Base-by-base conservation (phyloP, 1,140 invertebrate species). In the Bemisia tabaci region DNA sequence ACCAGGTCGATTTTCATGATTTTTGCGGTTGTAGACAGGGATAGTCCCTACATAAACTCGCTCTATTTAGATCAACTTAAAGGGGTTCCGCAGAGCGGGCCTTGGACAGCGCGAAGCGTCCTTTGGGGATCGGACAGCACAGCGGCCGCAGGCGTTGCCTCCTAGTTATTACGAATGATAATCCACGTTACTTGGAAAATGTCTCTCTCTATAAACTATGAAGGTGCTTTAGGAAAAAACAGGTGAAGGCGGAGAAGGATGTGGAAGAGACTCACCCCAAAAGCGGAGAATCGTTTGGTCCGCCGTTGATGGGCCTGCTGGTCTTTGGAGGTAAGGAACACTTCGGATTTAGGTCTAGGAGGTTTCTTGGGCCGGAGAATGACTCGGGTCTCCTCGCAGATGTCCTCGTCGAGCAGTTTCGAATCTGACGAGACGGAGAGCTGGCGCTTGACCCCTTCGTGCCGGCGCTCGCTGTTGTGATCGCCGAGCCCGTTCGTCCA, bases 391-490 rank as follows among this genome's bases (percentile, higher is more conserved):
- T 92, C 90, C 78, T 92, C 91, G 70, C 87, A 79, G 73, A 89
- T 88, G 75, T 90, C 87, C 69, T 89, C 88, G 76, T 94, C 91
- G 69, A 94, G 79, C 62, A 94, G 81, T 76, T 94, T 93, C 65
- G 90, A 92, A 81, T 94, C 91, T 71, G 89, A 92, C 63, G 90
- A 93, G 69, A 94, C 91, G 23, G 90, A 93, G 71, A 93, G 82
- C 77, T 94, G 91, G 72, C 91, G 82, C 73, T 90, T 87, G 67
- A 94, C 90, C 72, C 88, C 85, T 48, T 63, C 26, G 62, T 63
- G 62, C 66, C 17, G 33, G 33, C 17, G 33, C 5, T 48, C 33
- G 33, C 33, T 17, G 33, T 89, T 87, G 72, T 90, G 89, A 17
- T 70, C 70, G 22, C 68, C 69, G 58, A 67, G 66, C 22, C 26